phyloP scores from a whole-genome alignment of 2,797 vertebrate species.

The Anguilla anguilla region DNA sequence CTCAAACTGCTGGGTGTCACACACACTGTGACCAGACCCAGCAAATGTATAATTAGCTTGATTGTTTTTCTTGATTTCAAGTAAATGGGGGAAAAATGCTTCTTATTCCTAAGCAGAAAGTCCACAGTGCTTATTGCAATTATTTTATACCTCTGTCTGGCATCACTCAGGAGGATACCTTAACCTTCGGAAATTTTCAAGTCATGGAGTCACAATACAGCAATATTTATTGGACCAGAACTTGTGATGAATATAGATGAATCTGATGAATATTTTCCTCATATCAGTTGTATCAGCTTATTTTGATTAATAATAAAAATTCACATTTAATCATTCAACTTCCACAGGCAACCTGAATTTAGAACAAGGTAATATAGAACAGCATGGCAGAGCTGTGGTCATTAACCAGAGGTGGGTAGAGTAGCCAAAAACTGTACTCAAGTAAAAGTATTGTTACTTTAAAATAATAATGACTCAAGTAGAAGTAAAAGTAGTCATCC shows the following conservation, averaged over 20 bases:
- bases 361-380: neutral
- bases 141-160: neutral
- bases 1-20: neutral
- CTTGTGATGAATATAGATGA: neutral
- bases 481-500: no score
- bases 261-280: neutral
- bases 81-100: neutral
- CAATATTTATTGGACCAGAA: neutral
- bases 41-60: neutral
- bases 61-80: neutral
- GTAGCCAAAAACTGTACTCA: no score
- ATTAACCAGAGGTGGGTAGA: no score
- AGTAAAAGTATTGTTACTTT: no score
- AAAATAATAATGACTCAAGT: no score
- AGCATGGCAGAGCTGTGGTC: neutral
- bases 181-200: neutral
- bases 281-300: neutral
- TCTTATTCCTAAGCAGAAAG: neutral
- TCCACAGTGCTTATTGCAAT: neutral
- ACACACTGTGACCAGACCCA: neutral
- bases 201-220: neutral
- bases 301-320: neutral
- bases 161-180: neutral
- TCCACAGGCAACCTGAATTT: neutral
- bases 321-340: neutral